Evolutionary conservation across 2,888 invertebrate species (phyloP).

Genomic region (Lepidochrysops patricia): DNA sequence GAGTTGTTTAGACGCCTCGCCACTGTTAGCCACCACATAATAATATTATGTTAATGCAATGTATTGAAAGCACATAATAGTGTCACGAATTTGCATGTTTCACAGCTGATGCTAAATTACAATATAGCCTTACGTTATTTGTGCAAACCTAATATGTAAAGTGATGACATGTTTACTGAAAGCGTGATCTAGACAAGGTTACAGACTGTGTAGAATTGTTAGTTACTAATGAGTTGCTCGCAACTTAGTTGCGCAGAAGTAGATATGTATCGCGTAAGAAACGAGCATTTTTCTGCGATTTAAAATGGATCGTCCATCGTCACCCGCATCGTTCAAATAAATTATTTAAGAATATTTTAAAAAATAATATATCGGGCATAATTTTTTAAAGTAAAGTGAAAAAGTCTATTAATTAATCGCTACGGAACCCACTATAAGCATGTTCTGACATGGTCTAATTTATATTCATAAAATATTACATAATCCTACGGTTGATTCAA

Average conservation of each 20-base stretch:
- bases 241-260: too few species aligned
- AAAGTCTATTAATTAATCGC: too few species aligned
- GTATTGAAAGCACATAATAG: background rate
- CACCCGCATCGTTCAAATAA: constrained; percentile 59
- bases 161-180: constrained; percentile 37
- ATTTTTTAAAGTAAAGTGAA: too few species aligned
- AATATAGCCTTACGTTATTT: background rate
- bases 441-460: too few species aligned
- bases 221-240: background rate
- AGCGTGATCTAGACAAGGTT: constrained; percentile 51
- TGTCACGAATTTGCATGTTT: background rate
- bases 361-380: too few species aligned
- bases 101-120: background rate
- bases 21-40: background rate
- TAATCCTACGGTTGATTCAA: background rate
- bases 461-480: background rate
- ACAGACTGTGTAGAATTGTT: background rate
- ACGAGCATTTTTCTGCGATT: too few species aligned
- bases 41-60: background rate
- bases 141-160: constrained; percentile 1
- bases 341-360: too few species aligned
- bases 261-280: too few species aligned
- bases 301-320: too few species aligned
- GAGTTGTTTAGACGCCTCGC: too few species aligned
- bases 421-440: too few species aligned